A percentile compares a stretch with the other conserved stretches of the same genome.
phyloP scores from a whole-genome alignment of 2,888 invertebrate genomes.

The Eurytoma californica region DNA sequence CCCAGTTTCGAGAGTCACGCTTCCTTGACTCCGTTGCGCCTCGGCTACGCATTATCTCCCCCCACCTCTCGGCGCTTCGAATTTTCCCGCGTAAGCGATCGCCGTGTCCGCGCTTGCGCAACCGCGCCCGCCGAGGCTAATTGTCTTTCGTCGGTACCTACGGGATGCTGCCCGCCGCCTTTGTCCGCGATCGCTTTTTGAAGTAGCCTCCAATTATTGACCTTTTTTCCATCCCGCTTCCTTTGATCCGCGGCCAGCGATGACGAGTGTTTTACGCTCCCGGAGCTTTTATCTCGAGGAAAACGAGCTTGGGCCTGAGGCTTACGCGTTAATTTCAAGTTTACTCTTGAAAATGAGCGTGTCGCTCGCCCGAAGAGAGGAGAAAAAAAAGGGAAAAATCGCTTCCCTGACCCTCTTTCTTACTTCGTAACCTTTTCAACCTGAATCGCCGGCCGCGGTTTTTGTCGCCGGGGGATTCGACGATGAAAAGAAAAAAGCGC shows the following conservation, averaged over 20 bases:
- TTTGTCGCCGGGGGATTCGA: too few species aligned
- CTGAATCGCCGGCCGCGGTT: too few species aligned
- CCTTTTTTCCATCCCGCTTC: slow-evolving; percentile 18
- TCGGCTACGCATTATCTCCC: slow-evolving; percentile 49
- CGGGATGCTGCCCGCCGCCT: slow-evolving; percentile 21
- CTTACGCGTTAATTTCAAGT: slow-evolving; percentile 10
- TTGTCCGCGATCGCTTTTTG: slow-evolving; percentile 22
- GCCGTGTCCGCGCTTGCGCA: slow-evolving; percentile 14
- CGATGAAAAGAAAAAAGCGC: too few species aligned
- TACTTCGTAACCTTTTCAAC: neutral
- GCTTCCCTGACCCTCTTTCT: slow-evolving; percentile 18
- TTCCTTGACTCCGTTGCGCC: slow-evolving; percentile 49
- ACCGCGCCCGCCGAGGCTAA: slow-evolving; percentile 52
- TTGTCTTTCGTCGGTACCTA: slow-evolving; percentile 54
- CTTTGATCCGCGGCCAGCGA: slow-evolving; percentile 5
- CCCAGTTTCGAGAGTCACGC: slow-evolving; percentile 50
- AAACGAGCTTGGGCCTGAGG: neutral
- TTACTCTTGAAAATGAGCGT: neutral
- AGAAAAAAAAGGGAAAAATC: slow-evolving; percentile 10
- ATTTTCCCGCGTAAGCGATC: slow-evolving; percentile 60
- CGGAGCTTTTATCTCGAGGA: neutral
- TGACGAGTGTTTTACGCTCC: slow-evolving; percentile 32
- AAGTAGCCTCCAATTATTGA: slow-evolving; percentile 46
- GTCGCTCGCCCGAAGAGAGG: neutral
- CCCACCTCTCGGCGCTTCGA: slow-evolving; percentile 39